Evolutionary conservation across 1,140 invertebrate genomes (phyloP), one percentile per base, ranked within the genome.

Genomic region (Contarinia nasturtii): DNA sequence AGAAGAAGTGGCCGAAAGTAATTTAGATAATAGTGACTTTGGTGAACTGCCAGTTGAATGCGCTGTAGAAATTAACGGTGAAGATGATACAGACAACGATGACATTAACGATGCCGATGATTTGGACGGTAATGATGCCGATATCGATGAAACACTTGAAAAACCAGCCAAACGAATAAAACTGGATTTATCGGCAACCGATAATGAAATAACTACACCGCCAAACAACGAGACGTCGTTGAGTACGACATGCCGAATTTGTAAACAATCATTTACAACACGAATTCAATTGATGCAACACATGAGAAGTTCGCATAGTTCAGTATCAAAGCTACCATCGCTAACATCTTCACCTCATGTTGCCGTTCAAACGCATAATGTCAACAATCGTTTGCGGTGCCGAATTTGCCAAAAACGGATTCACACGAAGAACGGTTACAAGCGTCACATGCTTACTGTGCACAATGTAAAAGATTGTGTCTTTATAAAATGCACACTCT

Each of bases 381-480:
- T 44, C 14, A 44, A 21, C 44, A 57, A 59, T 8, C 54, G 61
- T 2, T 60, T 63, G 58, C 60, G 61, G 2, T 63, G 61, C 44
- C 61, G 57, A 10, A 59, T 64, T 14, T 64, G 61, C 44, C 57
- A 61, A 47, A 55, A 59, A 2, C 51, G 61, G 0, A 64, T 64
- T 19, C 59, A 60, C 33, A 62, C 61, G 0, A 64, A 64, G 52
- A 62, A 61, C 38, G 58, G 57, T 7, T 62, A 63, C 47, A 59
- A 61, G 46, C 57, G 56, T 36, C 61, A 64, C 48, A 64, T 64
- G 61, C 53, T 63, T 2, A 58, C 55, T 45, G 61, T 62, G 18
- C 61, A 64, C 53, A 58, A 63, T 40, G 60, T 64, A 49, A 58
- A 58, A 42, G 61, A 62, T 41, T 60, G 62, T 15, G 59, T 61